Evolutionary conservation across 1,140 invertebrate species (phyloP).

Genomic region (Drosophila insularis): DNA sequence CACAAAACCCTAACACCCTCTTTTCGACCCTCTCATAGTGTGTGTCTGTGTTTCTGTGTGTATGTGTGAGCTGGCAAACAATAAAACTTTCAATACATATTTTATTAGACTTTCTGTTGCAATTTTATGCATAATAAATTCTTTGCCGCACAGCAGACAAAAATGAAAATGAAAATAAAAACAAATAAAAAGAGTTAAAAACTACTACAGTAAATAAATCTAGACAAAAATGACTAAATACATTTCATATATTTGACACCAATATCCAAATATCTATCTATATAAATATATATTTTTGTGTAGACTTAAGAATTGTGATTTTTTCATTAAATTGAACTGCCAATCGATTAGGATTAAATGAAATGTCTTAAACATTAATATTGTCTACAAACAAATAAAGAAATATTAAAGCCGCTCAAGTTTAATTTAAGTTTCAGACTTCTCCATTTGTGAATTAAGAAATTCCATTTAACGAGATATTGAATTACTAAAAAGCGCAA

Average conservation of each 20-base stretch:
- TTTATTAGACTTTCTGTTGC: slow-evolving; percentile 70
- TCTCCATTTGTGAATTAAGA: too few relatives aligned
- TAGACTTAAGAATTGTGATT: background rate
- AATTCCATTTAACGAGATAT: too few relatives aligned
- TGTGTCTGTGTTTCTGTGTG: background rate
- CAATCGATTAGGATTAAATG: background rate
- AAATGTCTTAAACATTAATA: background rate
- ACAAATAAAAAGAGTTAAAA: background rate
- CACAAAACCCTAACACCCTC: background rate
- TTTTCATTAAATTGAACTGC: background rate
- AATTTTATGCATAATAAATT: slow-evolving; percentile 77
- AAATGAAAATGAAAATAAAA: slow-evolving; percentile 1
- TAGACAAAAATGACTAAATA: slow-evolving; percentile 7
- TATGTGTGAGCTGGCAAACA: slow-evolving; percentile 36
- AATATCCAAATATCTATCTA: background rate
- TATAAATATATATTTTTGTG: background rate
- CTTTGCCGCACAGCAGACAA: slow-evolving; percentile 23
- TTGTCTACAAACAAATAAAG: too few relatives aligned
- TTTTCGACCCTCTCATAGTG: background rate
- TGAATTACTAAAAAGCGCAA: too few relatives aligned
- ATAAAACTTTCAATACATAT: slow-evolving; percentile 78
- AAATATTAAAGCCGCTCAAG: too few relatives aligned
- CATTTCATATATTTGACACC: background rate
- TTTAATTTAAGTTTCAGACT: too few relatives aligned
- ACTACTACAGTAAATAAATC: slow-evolving; percentile 20